Conservation (phyloP, 2,113 vertebrate genomes). For the Saimiri boliviensis region DNA sequence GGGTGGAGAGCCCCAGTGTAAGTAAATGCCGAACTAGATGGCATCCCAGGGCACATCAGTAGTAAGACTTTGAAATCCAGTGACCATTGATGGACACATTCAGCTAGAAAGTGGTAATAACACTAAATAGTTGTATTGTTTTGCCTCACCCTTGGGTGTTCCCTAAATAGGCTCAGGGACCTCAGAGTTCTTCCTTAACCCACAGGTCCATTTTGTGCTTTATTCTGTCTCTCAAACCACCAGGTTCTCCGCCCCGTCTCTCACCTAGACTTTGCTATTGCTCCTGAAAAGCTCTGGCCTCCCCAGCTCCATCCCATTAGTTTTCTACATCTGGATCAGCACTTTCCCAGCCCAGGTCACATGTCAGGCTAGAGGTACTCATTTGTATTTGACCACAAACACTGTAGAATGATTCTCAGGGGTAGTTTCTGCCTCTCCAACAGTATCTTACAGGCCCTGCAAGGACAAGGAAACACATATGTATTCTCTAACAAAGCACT, state of each 20-base stretch:
- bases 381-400: neutral
- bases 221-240: neutral
- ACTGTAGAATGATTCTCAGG: neutral
- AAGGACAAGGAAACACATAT: neutral
- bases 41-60: neutral
- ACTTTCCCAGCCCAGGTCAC: neutral
- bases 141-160: neutral
- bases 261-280: neutral
- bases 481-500: neutral
- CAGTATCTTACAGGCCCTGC: neutral
- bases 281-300: neutral
- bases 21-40: neutral
- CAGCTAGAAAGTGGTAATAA: neutral
- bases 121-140: neutral
- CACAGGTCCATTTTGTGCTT: neutral
- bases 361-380: neutral
- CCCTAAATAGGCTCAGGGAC: neutral
- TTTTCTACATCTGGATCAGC: neutral
- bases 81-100: neutral
- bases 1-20: neutral
- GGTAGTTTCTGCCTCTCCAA: neutral
- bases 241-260: neutral
- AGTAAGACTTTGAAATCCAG: neutral
- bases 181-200: neutral
- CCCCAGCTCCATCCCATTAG: neutral